A percentile compares a stretch with the other conserved stretches of the same genome.
These are phyloP conservation scores for Drosophila pseudotalamancana DNA, from an alignment of 2,888 invertebrate genomes.

Conservation along the genomic window DNA sequence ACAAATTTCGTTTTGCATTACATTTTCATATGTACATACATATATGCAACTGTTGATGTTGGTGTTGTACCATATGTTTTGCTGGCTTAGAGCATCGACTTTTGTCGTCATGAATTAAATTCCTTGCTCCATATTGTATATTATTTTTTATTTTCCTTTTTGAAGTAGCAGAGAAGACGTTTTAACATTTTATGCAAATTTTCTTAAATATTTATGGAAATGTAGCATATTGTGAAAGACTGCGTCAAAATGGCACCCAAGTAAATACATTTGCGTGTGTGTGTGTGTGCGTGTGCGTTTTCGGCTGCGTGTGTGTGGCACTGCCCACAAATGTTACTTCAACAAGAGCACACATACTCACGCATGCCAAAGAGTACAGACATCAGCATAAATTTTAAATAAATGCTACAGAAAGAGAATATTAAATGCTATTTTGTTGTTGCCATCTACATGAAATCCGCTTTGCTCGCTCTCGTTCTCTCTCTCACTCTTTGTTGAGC, in stretches of 20 bases:
- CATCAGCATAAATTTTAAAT: slow-evolving; percentile 79
- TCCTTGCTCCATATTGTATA: slow-evolving; percentile 42
- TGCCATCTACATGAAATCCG: slow-evolving; percentile 16
- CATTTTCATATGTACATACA: slow-evolving; percentile 61
- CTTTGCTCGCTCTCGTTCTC: not conserved
- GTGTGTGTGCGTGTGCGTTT: slow-evolving; percentile 18
- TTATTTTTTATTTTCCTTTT: slow-evolving; percentile 1
- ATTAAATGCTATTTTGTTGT: slow-evolving; percentile 63
- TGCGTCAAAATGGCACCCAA: slow-evolving; percentile 73
- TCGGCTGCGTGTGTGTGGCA: slow-evolving; percentile 17
- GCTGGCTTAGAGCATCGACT: slow-evolving; percentile 73
- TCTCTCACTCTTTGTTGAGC: not conserved
- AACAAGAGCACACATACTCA: slow-evolving; percentile 12
- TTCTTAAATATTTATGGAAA: slow-evolving; percentile 81
- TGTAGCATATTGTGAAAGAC: slow-evolving; percentile 78
- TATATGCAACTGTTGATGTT: slow-evolving; percentile 29
- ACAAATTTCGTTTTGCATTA: slow-evolving; percentile 64
- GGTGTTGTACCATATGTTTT: slow-evolving; percentile 67
- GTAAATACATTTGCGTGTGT: slow-evolving; percentile 57
- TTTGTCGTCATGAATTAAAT: slow-evolving; percentile 77
- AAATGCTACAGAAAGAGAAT: slow-evolving; percentile 73
- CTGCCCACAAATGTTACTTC: slow-evolving; percentile 9
- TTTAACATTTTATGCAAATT: slow-evolving; percentile 77
- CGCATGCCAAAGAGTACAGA: slow-evolving; percentile 42
- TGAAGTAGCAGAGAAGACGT: slow-evolving; percentile 33